Percentiles rank a stretch among this genome's conserved stretches.
These are phyloP conservation scores for Catotricha subobsoleta DNA, from an alignment of 2,888 invertebrate genomes.

Conservation along the genomic window DNA sequence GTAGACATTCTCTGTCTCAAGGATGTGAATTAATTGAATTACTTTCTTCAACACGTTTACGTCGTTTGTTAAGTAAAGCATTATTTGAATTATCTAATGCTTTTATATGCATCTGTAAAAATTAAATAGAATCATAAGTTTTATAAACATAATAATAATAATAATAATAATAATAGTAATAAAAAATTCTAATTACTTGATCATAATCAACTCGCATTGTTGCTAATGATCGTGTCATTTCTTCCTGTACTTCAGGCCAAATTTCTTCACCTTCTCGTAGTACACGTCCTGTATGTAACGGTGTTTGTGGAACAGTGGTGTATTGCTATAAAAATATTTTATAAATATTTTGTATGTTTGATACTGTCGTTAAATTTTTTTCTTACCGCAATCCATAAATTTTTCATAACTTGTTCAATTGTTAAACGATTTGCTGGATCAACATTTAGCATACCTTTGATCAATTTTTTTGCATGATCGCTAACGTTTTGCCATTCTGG, in stretches of 20 bases:
- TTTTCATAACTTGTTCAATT: slow-evolving; percentile 78
- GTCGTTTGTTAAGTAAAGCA: slow-evolving; percentile 70
- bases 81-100: slow-evolving; percentile 85
- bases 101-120: slow-evolving; percentile 68
- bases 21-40: background rate
- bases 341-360: background rate
- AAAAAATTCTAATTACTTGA: slow-evolving; percentile 34
- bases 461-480: slow-evolving; percentile 85
- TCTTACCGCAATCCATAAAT: slow-evolving; percentile 72
- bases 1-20: no score
- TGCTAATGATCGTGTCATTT: slow-evolving; percentile 93
- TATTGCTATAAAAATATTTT: slow-evolving; percentile 28
- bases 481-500: slow-evolving; percentile 94
- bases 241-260: slow-evolving; percentile 97
- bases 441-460: slow-evolving; percentile 83
- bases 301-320: slow-evolving; percentile 85
- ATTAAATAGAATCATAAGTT: background rate
- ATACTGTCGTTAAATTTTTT: background rate
- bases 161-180: background rate
- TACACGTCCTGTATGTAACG: slow-evolving; percentile 76
- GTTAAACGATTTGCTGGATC: slow-evolving; percentile 78
- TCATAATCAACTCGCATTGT: slow-evolving; percentile 98
- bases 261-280: slow-evolving; percentile 79
- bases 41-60: slow-evolving; percentile 35
- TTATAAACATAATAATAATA: slow-evolving; percentile 8